A percentile compares a stretch with the other conserved stretches of the same genome.
Evolutionary conservation across 1,140 invertebrate genomes (phyloP).

Genomic region (Euborellia annulipes): DNA sequence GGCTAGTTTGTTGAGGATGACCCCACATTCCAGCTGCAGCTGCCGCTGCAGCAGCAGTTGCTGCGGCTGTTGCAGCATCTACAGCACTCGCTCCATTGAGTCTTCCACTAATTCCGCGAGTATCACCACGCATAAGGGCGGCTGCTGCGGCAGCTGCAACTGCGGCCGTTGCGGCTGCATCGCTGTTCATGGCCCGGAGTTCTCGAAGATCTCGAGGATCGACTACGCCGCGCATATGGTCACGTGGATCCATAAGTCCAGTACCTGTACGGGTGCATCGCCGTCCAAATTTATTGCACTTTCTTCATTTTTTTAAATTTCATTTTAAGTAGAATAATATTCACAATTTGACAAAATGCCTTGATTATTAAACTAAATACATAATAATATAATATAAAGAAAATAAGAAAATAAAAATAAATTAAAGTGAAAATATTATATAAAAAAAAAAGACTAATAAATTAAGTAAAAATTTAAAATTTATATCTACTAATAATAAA

Average conservation of each 20-base stretch:
- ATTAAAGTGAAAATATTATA: too few relatives aligned
- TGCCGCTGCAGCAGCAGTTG: conserved; percentile 33
- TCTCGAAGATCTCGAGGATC: conserved; percentile 8
- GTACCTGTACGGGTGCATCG: conserved; percentile 8
- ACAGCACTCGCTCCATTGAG: conserved; percentile 27
- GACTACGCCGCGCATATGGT: conserved; percentile 35
- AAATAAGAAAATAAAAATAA: too few relatives aligned
- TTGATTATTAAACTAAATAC: too few relatives aligned
- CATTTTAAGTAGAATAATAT: too few relatives aligned
- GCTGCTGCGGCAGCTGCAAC: too few relatives aligned
- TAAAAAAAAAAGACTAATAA: too few relatives aligned
- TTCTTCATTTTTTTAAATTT: too few relatives aligned
- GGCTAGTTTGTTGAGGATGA: conserved; percentile 39
- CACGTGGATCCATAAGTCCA: conserved; percentile 40
- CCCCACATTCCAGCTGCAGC: conserved; percentile 56
- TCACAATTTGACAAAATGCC: too few relatives aligned
- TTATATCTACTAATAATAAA: too few relatives aligned
- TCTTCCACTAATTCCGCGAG: conserved; percentile 32
- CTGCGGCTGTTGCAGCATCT: conserved; percentile 38
- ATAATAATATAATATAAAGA: too few relatives aligned
- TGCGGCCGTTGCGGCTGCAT: not conserved
- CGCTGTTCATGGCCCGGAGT: not conserved
- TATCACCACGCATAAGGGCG: conserved; percentile 48
- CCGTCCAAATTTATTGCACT: too few relatives aligned
- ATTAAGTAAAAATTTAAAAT: too few relatives aligned